These are phyloP conservation scores for Pediacus dermestoides DNA, from an alignment of 2,888 invertebrate species.

Conservation along the genomic window DNA sequence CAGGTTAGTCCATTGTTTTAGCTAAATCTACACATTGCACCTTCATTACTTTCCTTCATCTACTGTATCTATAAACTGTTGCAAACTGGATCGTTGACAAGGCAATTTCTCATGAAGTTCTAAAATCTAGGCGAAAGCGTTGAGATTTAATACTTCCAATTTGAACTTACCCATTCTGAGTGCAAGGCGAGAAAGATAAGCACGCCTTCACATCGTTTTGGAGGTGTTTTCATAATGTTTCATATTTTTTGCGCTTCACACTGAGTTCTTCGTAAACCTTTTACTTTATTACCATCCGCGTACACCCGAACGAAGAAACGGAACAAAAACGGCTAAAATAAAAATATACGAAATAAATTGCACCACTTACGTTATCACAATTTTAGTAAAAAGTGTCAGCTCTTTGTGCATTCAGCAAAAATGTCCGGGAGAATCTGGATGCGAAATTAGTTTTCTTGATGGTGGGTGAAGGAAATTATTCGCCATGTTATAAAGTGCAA, in stretches of 20 bases:
- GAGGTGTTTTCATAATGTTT: conserved; percentile 28
- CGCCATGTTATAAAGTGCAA: no score
- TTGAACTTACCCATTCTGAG: conserved; percentile 30
- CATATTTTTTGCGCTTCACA: conserved; percentile 25
- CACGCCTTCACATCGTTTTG: conserved; percentile 28
- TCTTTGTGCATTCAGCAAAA: no score
- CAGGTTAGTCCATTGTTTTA: no score
- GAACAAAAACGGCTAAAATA: no score
- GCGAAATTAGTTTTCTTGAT: no score
- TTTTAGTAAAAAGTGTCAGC: no score
- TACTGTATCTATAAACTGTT: conserved; percentile 28
- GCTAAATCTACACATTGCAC: no score
- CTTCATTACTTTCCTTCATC: background rate
- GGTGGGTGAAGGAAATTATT: no score
- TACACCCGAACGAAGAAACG: no score
- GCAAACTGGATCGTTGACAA: conserved; percentile 32
- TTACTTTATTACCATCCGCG: conserved; percentile 23
- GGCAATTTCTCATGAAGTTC: conserved; percentile 36
- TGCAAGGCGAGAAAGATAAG: conserved; percentile 27
- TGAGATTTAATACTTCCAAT: conserved; percentile 39
- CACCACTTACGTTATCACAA: no score
- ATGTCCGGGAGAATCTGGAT: no score
- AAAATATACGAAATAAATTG: no score
- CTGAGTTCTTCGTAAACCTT: conserved; percentile 15
- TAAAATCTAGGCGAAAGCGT: conserved; percentile 32